These are phyloP conservation scores for Drosophila aldrichi DNA, from an alignment of 2,888 invertebrate genomes.

Conservation along the genomic window DNA sequence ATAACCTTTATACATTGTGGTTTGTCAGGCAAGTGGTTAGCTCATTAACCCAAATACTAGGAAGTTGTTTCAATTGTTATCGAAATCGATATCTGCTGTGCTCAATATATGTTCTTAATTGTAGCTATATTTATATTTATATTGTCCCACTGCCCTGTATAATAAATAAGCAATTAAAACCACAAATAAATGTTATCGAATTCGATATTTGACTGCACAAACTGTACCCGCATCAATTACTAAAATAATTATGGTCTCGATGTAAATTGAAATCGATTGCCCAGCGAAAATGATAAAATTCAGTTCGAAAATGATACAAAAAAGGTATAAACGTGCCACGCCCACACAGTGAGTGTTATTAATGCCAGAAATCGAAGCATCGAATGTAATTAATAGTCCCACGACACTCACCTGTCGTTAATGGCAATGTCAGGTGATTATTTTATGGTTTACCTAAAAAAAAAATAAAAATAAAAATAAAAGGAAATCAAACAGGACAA, in stretches of 20 bases:
- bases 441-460: not conserved
- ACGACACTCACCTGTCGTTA: slow-evolving; percentile 35
- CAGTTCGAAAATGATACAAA: too few relatives aligned
- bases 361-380: slow-evolving; percentile 19
- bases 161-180: not conserved
- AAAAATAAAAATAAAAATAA: not conserved
- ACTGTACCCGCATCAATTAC: not conserved
- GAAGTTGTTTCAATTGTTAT: not conserved
- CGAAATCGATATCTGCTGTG: slow-evolving; percentile 3
- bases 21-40: not conserved
- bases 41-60: not conserved
- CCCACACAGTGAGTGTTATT: not conserved
- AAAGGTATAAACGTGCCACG: not conserved
- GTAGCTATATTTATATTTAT: not conserved
- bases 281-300: not conserved
- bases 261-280: not conserved
- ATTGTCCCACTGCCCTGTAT: not conserved
- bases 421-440: slow-evolving; percentile 39
- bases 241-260: not conserved
- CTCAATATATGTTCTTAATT: not conserved
- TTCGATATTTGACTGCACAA: not conserved
- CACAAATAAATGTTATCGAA: not conserved
- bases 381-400: slow-evolving; percentile 51
- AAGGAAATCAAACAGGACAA: not conserved
- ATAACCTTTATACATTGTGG: not conserved